phyloP scores from a whole-genome alignment of 1,140 invertebrate species.

The Daktulosphaira vitifoliae region DNA sequence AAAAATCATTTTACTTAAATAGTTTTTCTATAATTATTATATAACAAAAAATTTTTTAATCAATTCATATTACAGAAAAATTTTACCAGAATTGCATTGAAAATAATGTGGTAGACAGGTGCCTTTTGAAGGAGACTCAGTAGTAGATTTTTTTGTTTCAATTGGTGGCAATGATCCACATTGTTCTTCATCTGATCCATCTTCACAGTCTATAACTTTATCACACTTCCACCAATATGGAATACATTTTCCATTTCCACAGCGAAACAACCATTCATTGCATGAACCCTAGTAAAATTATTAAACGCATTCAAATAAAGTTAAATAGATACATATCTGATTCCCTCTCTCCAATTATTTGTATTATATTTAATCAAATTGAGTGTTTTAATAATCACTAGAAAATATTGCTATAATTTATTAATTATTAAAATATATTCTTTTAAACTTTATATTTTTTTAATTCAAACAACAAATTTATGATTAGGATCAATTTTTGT shows the following conservation, averaged over 20 bases:
- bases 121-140: conserved; percentile 18
- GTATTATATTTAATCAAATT: too few relatives aligned
- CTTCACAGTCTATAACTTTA: conserved; percentile 64
- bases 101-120: conserved; percentile 18
- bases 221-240: conserved; percentile 74
- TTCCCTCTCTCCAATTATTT: too few relatives aligned
- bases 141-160: conserved; percentile 22
- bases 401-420: too few relatives aligned
- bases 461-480: too few relatives aligned
- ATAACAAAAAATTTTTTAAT: neutral
- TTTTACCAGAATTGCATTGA: conserved; percentile 15
- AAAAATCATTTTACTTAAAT: conserved; percentile 35
- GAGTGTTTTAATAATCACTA: too few relatives aligned
- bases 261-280: conserved; percentile 67
- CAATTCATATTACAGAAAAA: conserved; percentile 26
- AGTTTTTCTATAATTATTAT: neutral
- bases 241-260: conserved; percentile 66
- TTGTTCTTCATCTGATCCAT: conserved; percentile 65
- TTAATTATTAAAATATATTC: too few relatives aligned
- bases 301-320: too few relatives aligned
- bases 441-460: too few relatives aligned
- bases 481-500: too few relatives aligned
- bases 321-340: too few relatives aligned
- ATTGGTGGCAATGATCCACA: conserved; percentile 47
- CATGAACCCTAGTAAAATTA: conserved; percentile 52